Evolutionary conservation across 2,797 vertebrate genomes (phyloP).

Genomic region (Martes flavigula): DNA sequence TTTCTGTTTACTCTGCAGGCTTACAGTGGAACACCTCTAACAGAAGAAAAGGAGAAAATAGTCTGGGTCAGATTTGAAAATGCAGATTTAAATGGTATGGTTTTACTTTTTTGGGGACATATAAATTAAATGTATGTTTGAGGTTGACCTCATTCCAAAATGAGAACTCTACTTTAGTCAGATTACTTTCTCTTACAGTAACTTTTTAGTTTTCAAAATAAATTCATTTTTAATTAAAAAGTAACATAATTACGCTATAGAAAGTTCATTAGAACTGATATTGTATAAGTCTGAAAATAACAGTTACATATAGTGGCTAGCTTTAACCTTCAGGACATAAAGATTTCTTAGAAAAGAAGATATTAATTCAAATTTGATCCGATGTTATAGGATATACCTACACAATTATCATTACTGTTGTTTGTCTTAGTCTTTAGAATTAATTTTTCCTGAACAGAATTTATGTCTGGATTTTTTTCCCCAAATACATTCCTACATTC

Average conservation of each 20-base stretch:
- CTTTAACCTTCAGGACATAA: slow-evolving; percentile 6
- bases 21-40: slow-evolving; percentile 93
- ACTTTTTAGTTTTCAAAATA: slow-evolving; percentile 42
- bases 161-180: neutral
- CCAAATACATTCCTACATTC: neutral
- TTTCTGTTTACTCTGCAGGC: slow-evolving; percentile 87
- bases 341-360: neutral
- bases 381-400: neutral
- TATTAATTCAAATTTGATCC: neutral
- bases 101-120: slow-evolving; percentile 42
- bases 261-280: neutral
- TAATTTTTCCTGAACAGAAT: neutral
- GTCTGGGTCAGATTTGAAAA: slow-evolving; percentile 99
- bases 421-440: neutral
- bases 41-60: slow-evolving; percentile 98
- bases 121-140: slow-evolving; percentile 44
- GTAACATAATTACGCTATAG: neutral
- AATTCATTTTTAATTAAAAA: slow-evolving; percentile 42
- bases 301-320: neutral
- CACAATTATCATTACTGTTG: neutral
- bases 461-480: neutral
- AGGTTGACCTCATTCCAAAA: slow-evolving; percentile 28
- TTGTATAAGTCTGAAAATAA: neutral
- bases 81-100: slow-evolving; percentile 92
- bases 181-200: slow-evolving; percentile 17